Evolutionary conservation across 2,113 vertebrate species (phyloP).

Genomic region (Atractosteus spatula): DNA sequence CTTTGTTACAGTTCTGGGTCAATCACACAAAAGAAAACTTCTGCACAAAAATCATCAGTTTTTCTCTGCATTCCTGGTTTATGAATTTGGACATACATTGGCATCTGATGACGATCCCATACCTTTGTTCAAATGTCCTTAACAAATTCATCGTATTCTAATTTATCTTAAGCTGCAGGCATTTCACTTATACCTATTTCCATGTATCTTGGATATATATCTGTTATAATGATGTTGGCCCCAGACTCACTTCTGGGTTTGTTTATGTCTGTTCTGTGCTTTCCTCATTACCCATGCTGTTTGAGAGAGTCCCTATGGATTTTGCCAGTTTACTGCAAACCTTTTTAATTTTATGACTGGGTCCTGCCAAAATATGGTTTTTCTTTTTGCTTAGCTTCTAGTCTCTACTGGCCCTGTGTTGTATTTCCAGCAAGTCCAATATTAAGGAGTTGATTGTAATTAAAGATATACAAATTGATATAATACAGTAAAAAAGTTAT

Average conservation of each 20-base stretch:
- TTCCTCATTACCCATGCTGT: conserved; percentile 84
- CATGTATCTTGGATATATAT: conserved; percentile 71
- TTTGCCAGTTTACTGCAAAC: conserved; percentile 72
- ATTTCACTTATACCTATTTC: conserved; percentile 45
- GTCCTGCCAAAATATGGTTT: conserved; percentile 40
- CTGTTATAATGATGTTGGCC: conserved; percentile 79
- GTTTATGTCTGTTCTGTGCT: conserved; percentile 89
- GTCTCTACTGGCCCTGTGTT: conserved; percentile 33
- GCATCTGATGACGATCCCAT: conserved; percentile 25
- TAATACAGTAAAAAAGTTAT: neutral
- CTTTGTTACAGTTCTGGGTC: conserved; percentile 9
- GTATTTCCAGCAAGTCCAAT: conserved; percentile 43
- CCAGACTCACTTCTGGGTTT: conserved; percentile 77
- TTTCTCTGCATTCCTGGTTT: conserved; percentile 13
- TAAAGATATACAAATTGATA: conserved; percentile 1
- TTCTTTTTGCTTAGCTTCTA: conserved; percentile 46
- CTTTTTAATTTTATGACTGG: conserved; percentile 69
- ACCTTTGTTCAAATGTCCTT: conserved; percentile 36
- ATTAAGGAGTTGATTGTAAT: conserved; percentile 27
- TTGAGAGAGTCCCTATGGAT: conserved; percentile 80
- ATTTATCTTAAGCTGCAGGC: conserved; percentile 26
- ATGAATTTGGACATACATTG: conserved; percentile 24
- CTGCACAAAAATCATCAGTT: conserved; percentile 16
- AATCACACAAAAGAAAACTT: conserved; percentile 3
- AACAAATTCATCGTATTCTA: conserved; percentile 17